phyloP scores from a whole-genome alignment of 2,113 vertebrate species.

The Athene noctua region DNA sequence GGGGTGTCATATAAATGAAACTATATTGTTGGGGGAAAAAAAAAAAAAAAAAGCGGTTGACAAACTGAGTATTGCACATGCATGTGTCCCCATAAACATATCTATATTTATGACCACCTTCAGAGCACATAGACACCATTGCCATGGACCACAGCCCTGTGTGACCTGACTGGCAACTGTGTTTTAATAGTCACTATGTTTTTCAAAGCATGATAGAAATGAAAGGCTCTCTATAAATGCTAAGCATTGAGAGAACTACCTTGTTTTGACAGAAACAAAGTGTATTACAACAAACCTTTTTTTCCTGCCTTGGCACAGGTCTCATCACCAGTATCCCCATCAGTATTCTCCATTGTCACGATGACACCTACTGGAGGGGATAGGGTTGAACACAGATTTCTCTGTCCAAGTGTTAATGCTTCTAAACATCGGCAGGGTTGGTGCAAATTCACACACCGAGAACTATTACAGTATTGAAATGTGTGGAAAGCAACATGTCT shows the following conservation, averaged over 20 bases:
- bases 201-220: background rate
- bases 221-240: background rate
- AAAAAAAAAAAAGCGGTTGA: background rate
- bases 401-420: background rate
- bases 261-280: background rate
- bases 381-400: background rate
- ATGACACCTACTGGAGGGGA: conserved; percentile 71
- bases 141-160: background rate
- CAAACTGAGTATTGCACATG: background rate
- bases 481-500: background rate
- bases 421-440: background rate
- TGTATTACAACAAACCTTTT: background rate
- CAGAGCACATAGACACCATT: background rate
- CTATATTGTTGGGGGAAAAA: fast-evolving
- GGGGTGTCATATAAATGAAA: background rate
- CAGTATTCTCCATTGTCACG: conserved; percentile 1
- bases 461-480: background rate
- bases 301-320: background rate
- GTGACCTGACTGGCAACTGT: background rate
- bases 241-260: background rate
- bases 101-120: background rate
- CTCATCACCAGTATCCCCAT: background rate
- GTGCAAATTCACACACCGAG: background rate
- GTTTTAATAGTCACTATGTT: background rate
- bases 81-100: background rate